Percentiles rank a stretch among this genome's conserved stretches.
Evolutionary conservation across 2,888 invertebrate genomes (phyloP).

Genomic region (Odontothrips loti): DNA sequence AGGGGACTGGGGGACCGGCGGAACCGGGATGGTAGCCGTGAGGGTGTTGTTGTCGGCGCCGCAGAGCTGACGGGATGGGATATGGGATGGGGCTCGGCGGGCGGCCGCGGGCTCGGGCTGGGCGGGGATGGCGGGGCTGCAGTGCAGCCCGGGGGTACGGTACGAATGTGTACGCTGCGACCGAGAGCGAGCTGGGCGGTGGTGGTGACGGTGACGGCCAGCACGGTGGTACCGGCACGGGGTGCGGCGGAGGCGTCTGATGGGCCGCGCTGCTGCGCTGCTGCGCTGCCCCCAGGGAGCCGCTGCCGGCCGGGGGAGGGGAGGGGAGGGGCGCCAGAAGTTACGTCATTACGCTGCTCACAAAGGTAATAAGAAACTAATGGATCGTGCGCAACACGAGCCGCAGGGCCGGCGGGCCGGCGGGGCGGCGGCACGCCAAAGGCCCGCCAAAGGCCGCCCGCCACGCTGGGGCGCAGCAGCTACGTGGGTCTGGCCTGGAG

Average conservation of each 20-base stretch:
- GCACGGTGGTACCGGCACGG: not conserved
- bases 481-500: not conserved
- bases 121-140: no score
- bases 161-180: no score
- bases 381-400: not conserved
- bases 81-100: no score
- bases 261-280: no score
- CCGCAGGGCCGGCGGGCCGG: not conserved
- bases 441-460: not conserved
- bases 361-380: constrained; percentile 20
- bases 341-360: not conserved
- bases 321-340: not conserved
- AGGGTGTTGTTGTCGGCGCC: no score
- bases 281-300: not conserved
- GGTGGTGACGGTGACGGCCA: not conserved
- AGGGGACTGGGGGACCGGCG: no score
- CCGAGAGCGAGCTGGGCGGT: not conserved
- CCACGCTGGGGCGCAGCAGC: not conserved
- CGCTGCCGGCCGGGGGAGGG: not conserved
- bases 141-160: no score
- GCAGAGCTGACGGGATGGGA: no score
- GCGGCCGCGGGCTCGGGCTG: no score
- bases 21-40: no score
- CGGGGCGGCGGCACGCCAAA: not conserved
- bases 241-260: not conserved